These are phyloP conservation scores for Crocodylus rhombifer DNA, from an alignment of 2,797 vertebrate genomes.

Conservation along the genomic window DNA sequence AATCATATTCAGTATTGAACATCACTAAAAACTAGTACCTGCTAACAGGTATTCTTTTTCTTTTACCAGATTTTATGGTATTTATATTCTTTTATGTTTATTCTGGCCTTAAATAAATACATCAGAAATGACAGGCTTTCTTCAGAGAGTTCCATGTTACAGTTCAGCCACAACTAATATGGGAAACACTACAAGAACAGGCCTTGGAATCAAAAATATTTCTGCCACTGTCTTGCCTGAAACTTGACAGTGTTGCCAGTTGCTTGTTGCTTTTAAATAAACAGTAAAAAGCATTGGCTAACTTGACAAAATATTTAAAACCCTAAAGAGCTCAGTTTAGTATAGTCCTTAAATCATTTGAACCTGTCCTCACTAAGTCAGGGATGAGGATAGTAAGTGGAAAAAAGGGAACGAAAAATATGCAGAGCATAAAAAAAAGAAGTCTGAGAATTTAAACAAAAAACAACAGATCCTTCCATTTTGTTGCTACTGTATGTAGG, in stretches of 20 bases:
- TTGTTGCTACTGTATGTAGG: neutral
- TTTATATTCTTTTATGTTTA: neutral
- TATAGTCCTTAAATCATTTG: conserved; percentile 11
- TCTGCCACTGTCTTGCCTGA: conserved; percentile 19
- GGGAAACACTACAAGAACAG: conserved; percentile 12
- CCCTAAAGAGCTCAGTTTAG: conserved; percentile 50
- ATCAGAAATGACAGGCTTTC: neutral
- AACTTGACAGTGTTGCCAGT: conserved; percentile 1
- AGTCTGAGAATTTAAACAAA: neutral
- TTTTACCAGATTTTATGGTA: neutral
- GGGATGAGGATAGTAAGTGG: conserved; percentile 58
- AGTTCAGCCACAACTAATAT: conserved; percentile 54
- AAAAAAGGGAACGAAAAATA: conserved; percentile 38
- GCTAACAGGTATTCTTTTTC: neutral
- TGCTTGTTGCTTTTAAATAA: conserved; percentile 23
- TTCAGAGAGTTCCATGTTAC: neutral
- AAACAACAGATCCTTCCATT: neutral
- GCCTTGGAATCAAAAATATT: conserved; percentile 4
- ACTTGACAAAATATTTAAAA: conserved; percentile 43
- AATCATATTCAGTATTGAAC: neutral
- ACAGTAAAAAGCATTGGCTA: conserved; percentile 1
- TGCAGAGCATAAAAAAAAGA: neutral
- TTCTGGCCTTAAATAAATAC: neutral
- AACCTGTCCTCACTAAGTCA: conserved; percentile 20
- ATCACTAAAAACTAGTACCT: neutral